Conservation (phyloP, 2,797 vertebrate species). For the Schizopygopsis malacanthus region DNA sequence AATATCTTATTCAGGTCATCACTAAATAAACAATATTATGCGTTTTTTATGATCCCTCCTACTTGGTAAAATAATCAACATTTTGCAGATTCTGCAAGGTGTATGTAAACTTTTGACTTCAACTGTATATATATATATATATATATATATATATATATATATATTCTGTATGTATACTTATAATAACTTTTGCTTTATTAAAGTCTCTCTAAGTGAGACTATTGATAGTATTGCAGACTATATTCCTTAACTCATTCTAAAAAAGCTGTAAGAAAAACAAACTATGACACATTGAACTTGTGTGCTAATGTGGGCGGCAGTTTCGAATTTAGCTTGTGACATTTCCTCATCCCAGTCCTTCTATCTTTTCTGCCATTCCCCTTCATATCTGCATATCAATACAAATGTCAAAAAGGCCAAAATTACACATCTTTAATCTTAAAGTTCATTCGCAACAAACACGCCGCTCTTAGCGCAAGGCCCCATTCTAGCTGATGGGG, state of each 20-base stretch:
- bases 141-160: no score
- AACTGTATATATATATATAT: no score
- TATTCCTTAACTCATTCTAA: not conserved
- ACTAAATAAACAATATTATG: no score
- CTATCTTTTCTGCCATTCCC: not conserved
- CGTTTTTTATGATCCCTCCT: no score
- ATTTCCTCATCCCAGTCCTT: slow-evolving; percentile 1
- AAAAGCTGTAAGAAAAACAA: not conserved
- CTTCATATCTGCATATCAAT: slow-evolving; percentile 19
- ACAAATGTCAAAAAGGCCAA: slow-evolving; percentile 7
- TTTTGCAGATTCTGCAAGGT: no score
- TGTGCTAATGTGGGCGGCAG: not conserved
- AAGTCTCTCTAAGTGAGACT: not conserved
- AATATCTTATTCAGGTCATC: no score
- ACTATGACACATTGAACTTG: not conserved
- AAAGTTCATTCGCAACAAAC: slow-evolving; percentile 8
- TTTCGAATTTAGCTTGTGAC: not conserved
- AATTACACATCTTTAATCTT: slow-evolving; percentile 5
- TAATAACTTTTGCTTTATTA: not conserved
- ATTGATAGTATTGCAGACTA: not conserved
- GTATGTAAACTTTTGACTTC: no score
- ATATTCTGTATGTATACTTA: no score
- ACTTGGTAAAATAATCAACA: no score
- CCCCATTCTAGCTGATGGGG: not conserved
- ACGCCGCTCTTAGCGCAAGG: not conserved